Percentiles rank a stretch among this genome's conserved stretches.
These are phyloP conservation scores for Hypotaenidia philippensis DNA, from an alignment of 2,797 vertebrate species.

Conservation along the genomic window DNA sequence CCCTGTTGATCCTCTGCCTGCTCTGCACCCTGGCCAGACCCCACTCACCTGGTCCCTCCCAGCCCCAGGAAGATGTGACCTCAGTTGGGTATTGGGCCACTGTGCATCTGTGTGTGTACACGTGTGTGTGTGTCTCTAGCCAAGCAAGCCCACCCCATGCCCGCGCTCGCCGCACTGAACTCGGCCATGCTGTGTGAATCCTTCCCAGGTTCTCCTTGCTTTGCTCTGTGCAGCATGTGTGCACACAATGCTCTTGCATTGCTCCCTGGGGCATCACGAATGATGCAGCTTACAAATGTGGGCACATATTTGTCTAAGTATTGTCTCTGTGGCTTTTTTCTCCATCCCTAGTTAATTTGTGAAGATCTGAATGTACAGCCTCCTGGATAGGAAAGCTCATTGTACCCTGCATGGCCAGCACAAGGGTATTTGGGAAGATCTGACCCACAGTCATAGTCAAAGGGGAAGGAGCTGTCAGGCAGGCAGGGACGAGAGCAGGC, in stretches of 20 bases:
- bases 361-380: neutral
- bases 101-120: neutral
- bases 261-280: neutral
- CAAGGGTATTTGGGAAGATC: neutral
- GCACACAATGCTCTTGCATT: neutral
- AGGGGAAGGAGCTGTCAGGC: neutral
- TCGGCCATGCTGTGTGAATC: accelerated
- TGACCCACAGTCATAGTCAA: neutral
- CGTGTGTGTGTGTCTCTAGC: neutral
- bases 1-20: accelerated
- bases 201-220: neutral
- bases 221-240: neutral
- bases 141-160: neutral
- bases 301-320: neutral
- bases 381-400: neutral
- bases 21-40: neutral
- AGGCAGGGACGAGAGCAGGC: neutral
- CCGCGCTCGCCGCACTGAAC: neutral
- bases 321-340: neutral
- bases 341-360: neutral
- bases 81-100: accelerated
- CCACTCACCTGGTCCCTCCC: neutral
- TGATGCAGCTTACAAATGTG: neutral
- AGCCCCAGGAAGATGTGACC: neutral
- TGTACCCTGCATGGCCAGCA: neutral